Evolutionary conservation across 2,888 invertebrate genomes (phyloP), one percentile per base, ranked within the genome.

Genomic region (Chesias legatella): DNA sequence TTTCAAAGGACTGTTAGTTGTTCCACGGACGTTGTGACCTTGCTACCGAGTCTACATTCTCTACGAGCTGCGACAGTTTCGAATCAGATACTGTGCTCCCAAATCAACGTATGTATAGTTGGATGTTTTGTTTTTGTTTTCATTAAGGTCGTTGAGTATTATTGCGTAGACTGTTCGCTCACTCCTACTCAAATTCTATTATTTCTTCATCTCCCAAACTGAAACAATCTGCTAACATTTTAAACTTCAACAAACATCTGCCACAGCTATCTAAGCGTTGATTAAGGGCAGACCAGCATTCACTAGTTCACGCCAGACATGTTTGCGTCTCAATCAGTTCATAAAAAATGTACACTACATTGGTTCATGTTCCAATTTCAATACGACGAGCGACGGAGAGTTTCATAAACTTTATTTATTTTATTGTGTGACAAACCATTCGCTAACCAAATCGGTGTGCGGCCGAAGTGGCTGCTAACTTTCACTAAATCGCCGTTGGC

Each of bases 401-500:
- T 33, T 32, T 40, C 32, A 23, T 29, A 28, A 30, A 21, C 17
- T 43, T 47, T 46, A 36, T 40, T 44, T 46, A 34, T 34, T 46
- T 41, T 32, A 36, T 13, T 21, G 33, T 31, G 21, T 24, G 22
- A 9, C 50, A 56, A 64, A 58, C 51, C 63, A 63, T 64, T 71
- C 62, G 64, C 61, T 51, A 64, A 72, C 58, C 63, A 66, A 70
- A 59, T 64, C 63, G 56, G 59, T 55, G 56, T 53, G 37, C 53
- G 56, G 39, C 53, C 51, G 44, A 34, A 33, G 49, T 25, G 44
- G 30, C 37, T 56, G 51, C 53, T 54, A 63, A 76, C 79, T 79
- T 79, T 79, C 79, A 76, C 78, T 75, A 59, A 58, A 67, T 63
- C 60, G 67, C 59, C 63, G 68, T 58, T 67, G 61, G 71, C 71